Evolutionary conservation across 2,888 invertebrate species (phyloP), one percentile per base, ranked within the genome.

Genomic region (Apodemia zela): DNA sequence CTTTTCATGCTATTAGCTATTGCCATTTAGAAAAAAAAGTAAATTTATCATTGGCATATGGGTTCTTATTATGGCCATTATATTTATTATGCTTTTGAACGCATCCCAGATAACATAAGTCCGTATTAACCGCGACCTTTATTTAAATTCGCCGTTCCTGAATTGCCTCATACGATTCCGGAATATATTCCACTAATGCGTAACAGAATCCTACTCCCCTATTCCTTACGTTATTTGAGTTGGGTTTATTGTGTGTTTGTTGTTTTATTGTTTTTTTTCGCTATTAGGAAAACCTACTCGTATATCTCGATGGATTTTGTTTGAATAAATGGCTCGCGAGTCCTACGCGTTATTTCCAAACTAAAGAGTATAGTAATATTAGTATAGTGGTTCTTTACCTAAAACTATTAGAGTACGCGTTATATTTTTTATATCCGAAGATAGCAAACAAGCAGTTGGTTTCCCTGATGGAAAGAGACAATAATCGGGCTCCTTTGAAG

Each of bases 111-210:
- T 13, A 25, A 49, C 54, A 21, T 54, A 54, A 54, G 54, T 21
- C 66, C 66, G 67, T 68, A 68, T 67, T 66, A 68, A 66, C 70
- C 63, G 63, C 64, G 61, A 65, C 71, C 67, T 67, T 69, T 71
- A 71, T 71, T 71, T 71, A 72, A 73, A 73, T 73, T 72, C 68
- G 67, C 61, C 65, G 69, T 64, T 68, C 67, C 62, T 66, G 65
- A 18, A 54, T 54, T 54, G 54, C 25, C 54, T 72, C 71, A 72
- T 74, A 72, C 70, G 66, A 70, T 71, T 71, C 63, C 66, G 58
- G 68, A 71, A 73, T 74, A 74, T 73, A 73, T 72, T 67, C 71
- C 67, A 63, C 69, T 71, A 71, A 71, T 69, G 71, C 67, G 66
- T 68, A 66, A 68, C 68, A 67, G 67, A 67, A 69, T 70, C 68